These are phyloP conservation scores for Trididemnum nubilum DNA, from an alignment of 23 tunicate genomes.

Conservation along the genomic window DNA sequence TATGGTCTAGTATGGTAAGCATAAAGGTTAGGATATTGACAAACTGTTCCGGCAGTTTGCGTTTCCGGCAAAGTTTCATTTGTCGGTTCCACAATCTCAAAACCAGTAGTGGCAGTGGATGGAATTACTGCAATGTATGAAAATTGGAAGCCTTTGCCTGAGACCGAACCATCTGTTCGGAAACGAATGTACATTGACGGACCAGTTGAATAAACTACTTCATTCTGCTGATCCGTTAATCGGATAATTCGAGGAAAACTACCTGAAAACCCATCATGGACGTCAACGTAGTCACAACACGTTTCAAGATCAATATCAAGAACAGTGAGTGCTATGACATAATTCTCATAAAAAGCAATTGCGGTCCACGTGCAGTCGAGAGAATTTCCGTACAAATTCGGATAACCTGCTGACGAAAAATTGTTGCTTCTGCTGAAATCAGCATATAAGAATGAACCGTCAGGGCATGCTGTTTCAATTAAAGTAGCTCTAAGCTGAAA, in stretches of 20 bases:
- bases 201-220: neutral
- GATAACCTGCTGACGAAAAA: neutral
- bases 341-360: neutral
- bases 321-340: neutral
- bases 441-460: neutral
- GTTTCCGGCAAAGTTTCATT: no score
- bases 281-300: constrained; percentile 16
- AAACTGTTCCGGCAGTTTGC: no score
- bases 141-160: constrained; percentile 8
- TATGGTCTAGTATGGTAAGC: neutral
- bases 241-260: neutral
- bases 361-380: constrained; percentile 4
- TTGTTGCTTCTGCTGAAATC: no score
- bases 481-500: neutral
- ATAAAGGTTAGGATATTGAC: no score
- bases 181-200: neutral
- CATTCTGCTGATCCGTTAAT: neutral
- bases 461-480: neutral
- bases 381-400: neutral
- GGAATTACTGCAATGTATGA: neutral
- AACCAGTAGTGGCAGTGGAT: neutral
- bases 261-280: constrained; percentile 7
- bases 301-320: constrained; percentile 21
- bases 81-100: no score
- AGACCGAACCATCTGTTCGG: neutral